These are phyloP conservation scores for Piprites chloris DNA, from an alignment of 2,113 vertebrate species.

Conservation along the genomic window DNA sequence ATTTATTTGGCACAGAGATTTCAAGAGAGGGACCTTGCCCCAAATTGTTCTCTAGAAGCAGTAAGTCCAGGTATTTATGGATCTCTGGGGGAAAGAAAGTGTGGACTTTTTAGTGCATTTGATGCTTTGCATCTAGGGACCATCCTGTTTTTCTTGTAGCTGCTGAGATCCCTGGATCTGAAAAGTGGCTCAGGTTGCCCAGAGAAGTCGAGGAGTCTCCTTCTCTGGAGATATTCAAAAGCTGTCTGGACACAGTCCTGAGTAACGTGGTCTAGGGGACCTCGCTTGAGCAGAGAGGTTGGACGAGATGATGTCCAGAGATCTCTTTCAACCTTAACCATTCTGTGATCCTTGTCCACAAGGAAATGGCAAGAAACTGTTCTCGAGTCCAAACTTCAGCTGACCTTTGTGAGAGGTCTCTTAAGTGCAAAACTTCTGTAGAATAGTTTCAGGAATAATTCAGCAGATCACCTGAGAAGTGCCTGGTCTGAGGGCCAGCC, in stretches of 20 bases:
- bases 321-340: background rate
- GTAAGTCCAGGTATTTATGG: background rate
- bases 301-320: background rate
- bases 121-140: background rate
- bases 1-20: background rate
- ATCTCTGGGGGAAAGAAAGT: background rate
- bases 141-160: background rate
- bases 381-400: background rate
- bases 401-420: background rate
- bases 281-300: background rate
- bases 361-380: background rate
- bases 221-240: background rate
- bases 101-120: background rate
- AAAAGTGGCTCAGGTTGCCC: background rate
- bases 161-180: background rate
- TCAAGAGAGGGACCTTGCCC: background rate
- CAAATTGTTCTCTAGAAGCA: background rate
- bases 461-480: background rate
- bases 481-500: background rate
- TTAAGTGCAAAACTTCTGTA: background rate
- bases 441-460: background rate
- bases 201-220: background rate
- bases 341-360: background rate
- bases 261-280: background rate
- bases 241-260: background rate